A percentile compares a stretch with the other conserved stretches of the same genome.
These are phyloP conservation scores for Penaeus monodon DNA, from an alignment of 2,888 invertebrate species.

Conservation along the genomic window DNA sequence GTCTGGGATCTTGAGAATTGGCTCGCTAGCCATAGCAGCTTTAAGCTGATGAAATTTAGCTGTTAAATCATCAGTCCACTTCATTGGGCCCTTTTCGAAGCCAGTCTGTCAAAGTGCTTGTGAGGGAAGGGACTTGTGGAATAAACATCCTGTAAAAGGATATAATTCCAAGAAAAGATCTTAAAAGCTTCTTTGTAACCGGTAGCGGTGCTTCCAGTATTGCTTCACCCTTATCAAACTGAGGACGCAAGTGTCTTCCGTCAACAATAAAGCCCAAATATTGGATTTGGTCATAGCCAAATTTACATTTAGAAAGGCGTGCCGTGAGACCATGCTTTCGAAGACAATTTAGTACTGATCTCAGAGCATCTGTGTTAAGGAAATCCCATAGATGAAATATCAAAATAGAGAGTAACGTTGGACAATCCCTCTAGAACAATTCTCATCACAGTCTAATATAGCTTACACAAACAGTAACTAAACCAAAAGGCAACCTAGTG, in stretches of 20 bases:
- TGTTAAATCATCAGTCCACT: no score
- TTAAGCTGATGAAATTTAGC: no score
- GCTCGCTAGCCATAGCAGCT: no score
- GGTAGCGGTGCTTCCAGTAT: neutral
- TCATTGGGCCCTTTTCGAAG: no score
- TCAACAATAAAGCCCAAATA: constrained; percentile 4
- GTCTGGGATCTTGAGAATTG: no score
- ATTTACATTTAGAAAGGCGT: constrained; percentile 5
- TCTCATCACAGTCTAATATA: neutral
- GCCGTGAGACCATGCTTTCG: constrained; percentile 8
- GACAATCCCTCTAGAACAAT: no score
- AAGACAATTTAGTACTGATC: constrained; percentile 7
- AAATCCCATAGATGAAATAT: constrained; percentile 3
- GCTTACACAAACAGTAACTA: neutral
- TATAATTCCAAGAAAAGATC: no score
- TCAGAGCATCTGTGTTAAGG: neutral
- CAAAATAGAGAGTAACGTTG: constrained; percentile 5
- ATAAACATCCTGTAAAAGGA: no score
- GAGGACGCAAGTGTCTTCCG: no score
- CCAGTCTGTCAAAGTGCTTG: no score
- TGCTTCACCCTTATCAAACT: constrained; percentile 13
- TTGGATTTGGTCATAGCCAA: neutral
- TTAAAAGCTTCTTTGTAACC: neutral
- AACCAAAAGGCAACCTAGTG: constrained; percentile 12
- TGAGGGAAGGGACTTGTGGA: no score